A percentile compares a stretch with the other conserved stretches of the same genome.
Evolutionary conservation across 2,113 vertebrate species (phyloP).

Genomic region (Martes martes): DNA sequence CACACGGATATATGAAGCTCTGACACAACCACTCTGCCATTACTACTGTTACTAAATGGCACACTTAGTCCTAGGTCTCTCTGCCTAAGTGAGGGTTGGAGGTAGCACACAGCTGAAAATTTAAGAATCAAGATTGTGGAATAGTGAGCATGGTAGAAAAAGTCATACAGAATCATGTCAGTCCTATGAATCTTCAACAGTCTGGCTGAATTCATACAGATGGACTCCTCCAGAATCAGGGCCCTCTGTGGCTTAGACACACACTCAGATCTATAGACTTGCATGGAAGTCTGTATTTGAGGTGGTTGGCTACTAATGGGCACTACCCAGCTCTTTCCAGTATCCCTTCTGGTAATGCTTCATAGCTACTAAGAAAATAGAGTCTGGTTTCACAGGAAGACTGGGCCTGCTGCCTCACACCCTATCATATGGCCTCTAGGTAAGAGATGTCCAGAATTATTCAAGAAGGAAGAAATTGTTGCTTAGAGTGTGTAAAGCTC

Average conservation of each 20-base stretch:
- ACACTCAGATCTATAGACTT: neutral
- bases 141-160: neutral
- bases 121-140: neutral
- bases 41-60: neutral
- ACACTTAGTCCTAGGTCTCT: neutral
- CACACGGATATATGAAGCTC: neutral
- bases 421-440: rapidly evolving
- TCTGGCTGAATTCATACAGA: neutral
- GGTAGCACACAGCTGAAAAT: neutral
- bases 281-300: neutral
- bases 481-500: neutral
- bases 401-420: no score
- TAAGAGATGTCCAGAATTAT: neutral
- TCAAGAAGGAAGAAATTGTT: neutral
- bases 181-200: neutral
- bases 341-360: neutral
- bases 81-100: no score
- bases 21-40: neutral
- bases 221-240: neutral
- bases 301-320: neutral
- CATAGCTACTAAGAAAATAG: neutral
- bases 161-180: neutral
- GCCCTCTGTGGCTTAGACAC: neutral
- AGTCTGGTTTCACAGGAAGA: neutral
- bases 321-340: neutral